Evolutionary conservation across 2,888 invertebrate species (phyloP).

Genomic region (Azorinus chamasolen): DNA sequence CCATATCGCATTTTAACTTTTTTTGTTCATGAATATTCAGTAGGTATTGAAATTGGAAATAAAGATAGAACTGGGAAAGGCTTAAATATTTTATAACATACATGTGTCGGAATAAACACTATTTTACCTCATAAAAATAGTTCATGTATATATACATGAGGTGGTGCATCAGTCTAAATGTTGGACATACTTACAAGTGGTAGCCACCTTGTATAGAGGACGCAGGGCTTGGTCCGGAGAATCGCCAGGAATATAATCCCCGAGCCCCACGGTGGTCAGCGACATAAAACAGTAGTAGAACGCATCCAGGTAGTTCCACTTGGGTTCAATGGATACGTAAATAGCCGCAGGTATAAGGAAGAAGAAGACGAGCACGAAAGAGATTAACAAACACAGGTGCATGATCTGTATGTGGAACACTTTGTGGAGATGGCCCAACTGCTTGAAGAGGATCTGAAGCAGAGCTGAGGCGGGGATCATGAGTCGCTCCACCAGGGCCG

Average conservation of each 20-base stretch:
- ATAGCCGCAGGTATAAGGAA: constrained; percentile 92
- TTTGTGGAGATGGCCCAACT: constrained; percentile 82
- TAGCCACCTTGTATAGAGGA: constrained; percentile 93
- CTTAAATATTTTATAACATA: too few relatives aligned
- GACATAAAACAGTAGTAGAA: constrained; percentile 97
- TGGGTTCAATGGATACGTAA: constrained; percentile 92
- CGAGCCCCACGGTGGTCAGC: constrained; percentile 94
- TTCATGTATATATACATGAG: too few relatives aligned
- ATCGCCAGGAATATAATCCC: constrained; percentile 96
- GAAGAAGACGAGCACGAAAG: constrained; percentile 88
- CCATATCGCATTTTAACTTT: too few relatives aligned
- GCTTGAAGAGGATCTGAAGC: constrained; percentile 88
- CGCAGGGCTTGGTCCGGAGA: constrained; percentile 91
- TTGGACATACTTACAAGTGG: constrained; percentile 89
- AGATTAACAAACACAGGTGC: constrained; percentile 90
- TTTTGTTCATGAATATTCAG: too few relatives aligned
- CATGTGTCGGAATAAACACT: too few relatives aligned
- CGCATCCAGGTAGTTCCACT: constrained; percentile 94
- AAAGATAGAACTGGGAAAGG: too few relatives aligned
- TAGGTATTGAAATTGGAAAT: too few relatives aligned
- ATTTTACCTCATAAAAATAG: too few relatives aligned
- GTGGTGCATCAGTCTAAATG: too few relatives aligned
- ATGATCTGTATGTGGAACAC: constrained; percentile 90
- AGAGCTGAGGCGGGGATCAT: constrained; percentile 92
- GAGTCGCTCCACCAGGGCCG: constrained; percentile 93